These are phyloP conservation scores for Acipenser ruthenus DNA, from an alignment of 2,797 vertebrate species.

Conservation along the genomic window DNA sequence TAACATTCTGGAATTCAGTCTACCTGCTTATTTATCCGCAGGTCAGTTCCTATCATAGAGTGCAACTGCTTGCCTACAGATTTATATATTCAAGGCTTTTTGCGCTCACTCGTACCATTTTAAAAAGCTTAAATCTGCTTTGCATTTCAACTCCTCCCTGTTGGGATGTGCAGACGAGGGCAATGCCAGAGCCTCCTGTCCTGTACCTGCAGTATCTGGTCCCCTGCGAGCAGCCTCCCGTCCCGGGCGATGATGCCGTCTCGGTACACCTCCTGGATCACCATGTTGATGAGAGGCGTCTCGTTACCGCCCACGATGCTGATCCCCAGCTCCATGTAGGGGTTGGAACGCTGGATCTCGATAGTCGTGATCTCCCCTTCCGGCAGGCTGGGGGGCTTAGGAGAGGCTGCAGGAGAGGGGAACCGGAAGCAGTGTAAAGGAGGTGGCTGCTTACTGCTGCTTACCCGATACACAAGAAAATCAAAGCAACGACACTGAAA, in stretches of 20 bases:
- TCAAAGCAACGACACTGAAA: no score
- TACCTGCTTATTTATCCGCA: no score
- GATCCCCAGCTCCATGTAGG: slow-evolving; percentile 91
- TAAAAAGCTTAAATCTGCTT: slow-evolving; percentile 14
- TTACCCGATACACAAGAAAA: background rate
- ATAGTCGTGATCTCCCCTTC: slow-evolving; percentile 96
- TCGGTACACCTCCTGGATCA: slow-evolving; percentile 96
- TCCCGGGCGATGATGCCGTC: slow-evolving; percentile 92
- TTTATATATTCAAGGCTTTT: no score
- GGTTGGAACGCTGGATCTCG: slow-evolving; percentile 90
- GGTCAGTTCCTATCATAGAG: no score
- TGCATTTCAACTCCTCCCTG: slow-evolving; percentile 11
- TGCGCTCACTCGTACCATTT: no score
- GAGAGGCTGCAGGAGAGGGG: slow-evolving; percentile 60
- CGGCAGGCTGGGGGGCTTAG: slow-evolving; percentile 83
- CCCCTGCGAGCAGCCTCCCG: slow-evolving; percentile 89
- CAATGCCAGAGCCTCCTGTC: slow-evolving; percentile 8
- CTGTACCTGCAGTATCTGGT: slow-evolving; percentile 91
- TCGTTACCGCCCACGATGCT: slow-evolving; percentile 96
- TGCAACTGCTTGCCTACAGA: no score
- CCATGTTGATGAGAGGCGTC: slow-evolving; percentile 94
- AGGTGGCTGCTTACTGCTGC: slow-evolving; percentile 7
- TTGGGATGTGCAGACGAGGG: slow-evolving; percentile 22
- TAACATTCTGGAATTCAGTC: no score
- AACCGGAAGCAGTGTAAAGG: background rate